Base-by-base conservation (phyloP, 2,797 vertebrate genomes). In the Sebastes trivittatus region DNA sequence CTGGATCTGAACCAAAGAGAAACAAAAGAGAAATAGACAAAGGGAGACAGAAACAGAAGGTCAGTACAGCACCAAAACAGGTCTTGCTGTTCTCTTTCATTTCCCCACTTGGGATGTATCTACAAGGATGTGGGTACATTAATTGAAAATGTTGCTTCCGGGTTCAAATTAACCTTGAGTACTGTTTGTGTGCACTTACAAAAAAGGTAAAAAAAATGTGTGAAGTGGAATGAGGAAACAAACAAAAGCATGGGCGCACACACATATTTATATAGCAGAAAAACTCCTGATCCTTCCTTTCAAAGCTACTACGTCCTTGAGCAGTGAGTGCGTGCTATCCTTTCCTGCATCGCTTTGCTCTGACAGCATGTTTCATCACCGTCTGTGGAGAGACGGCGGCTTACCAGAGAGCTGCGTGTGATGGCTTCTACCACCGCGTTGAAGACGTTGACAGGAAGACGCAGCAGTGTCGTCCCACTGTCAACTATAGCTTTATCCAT, bases 401-500 rank as follows among this genome's bases (percentile, higher is more conserved):
- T 92, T 97, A 99, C 98, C 97, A 97, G 90, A 77, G 97, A 98
- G 0, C 94, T 95, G 65, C 87, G 96, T 79, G 94, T 95, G 91
- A 99, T 97, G 14, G 98, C 96, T 52, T 96, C 96, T 46, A 99
- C 97, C 85, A 99, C 95, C 0, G 98, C 97, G 18, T 78, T 91
- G 81, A 99, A 99, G 78, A 99, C 98, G 55, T 97, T 99, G 93
- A 93, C 94, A 55, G 98, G 98, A 81, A 99, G 97, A 61, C 98
- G 97, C 73, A 99, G 96, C 60, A 99, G 96, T 0, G 98, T 99
- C 38, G 98, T 99, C 34, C 98, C 98, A 4, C 98, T 99, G 95
- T 99, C 98, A 78, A 99, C 98, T 58, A 99, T 99, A 7, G 98
- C 98, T 95, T 99, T 99, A 89, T 99, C 98, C 0, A 94, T 92